Conservation (phyloP, 2,113 vertebrate genomes). For the Ictalurus furcatus region DNA sequence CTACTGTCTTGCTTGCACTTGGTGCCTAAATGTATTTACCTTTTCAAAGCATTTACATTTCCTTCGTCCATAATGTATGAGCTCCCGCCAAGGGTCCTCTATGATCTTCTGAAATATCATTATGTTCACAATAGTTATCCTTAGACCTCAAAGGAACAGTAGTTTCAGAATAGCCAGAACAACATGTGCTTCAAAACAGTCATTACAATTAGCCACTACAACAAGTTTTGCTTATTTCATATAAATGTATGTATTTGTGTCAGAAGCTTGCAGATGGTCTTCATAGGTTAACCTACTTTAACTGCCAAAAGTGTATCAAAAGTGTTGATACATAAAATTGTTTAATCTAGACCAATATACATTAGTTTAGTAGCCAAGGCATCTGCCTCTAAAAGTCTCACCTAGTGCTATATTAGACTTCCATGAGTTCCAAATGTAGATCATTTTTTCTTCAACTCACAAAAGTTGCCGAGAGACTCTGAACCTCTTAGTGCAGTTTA, state of each 20-base stretch:
- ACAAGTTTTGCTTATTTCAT: constrained; percentile 13
- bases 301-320: background rate
- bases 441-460: background rate
- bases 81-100: background rate
- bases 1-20: background rate
- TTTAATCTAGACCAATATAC: background rate
- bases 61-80: constrained; percentile 29
- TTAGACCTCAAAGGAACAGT: background rate
- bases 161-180: background rate
- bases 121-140: background rate
- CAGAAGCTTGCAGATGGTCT: background rate
- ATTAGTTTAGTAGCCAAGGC: background rate
- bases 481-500: background rate
- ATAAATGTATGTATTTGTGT: background rate
- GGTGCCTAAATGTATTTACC: background rate
- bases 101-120: constrained; percentile 18
- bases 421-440: background rate
- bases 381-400: background rate
- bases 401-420: background rate
- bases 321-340: background rate
- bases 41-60: background rate
- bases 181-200: background rate
- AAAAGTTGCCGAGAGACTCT: constrained; percentile 13
- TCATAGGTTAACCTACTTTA: background rate
- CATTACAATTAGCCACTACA: constrained; percentile 4